Base-by-base conservation (phyloP, 2,888 invertebrate species). In the Magallana nippona region DNA sequence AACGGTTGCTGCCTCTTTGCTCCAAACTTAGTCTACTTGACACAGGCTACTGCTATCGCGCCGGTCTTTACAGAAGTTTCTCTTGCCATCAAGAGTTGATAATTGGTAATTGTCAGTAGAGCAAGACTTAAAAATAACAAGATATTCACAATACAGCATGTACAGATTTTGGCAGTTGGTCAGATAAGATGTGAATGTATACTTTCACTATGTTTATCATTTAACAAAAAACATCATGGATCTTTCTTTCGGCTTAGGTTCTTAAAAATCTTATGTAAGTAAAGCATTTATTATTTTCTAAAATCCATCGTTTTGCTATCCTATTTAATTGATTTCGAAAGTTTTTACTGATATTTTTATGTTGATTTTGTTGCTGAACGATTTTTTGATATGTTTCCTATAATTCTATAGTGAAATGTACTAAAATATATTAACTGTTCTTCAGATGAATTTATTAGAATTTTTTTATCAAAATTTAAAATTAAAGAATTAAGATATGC, bases 131-230 rank as follows among this genome's bases (percentile, higher is more conserved):
- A 11, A n/a, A 44, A 44, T 44, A 27, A 22, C 71, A 10, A 71
- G 71, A 60, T 60, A 60, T 15, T 19, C n/a, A 60, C n/a, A 60
- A 60, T 19, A 19, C 60, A 60, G 19, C 60, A 44, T 60, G 60
- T 60, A 60, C 60, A 60, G 10, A 60, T 71, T 27, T 15, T 71
- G 71, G 44, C 27, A 71, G 71, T 71, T 27, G 22, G 71, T 71
- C 71, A 71, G 71, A 71, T 27, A 71, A 71, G 71, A 27, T 27
- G 15, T 44, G 44, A 44, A 3, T 11, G 13, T 71, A 10, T 10
- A 15, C 27, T 44, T 44, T 44, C 8, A n/a, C 17, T 15, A 60
- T 60, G 15, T 17, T 60, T n/a, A 60, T 60, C 8, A 1, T 8
- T 60, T n/a, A n/a, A n/a, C n/a, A n/a, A n/a, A 15, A n/a, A 60